Evolutionary conservation across 2,797 vertebrate genomes (phyloP), one percentile per base, ranked within the genome.

Genomic region (Clarias platycephalus): DNA sequence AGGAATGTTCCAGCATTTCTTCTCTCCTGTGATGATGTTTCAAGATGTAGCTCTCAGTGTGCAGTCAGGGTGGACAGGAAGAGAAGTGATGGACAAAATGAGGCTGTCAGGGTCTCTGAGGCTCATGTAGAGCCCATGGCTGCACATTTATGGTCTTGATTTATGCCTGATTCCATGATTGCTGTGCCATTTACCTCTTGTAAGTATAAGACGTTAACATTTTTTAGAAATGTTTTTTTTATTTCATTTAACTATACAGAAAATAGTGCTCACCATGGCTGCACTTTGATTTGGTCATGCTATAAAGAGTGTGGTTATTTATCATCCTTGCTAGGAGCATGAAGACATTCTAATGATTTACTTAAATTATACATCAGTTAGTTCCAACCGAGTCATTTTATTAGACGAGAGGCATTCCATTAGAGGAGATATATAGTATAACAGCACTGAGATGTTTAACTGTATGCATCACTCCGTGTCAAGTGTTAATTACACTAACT

Each of bases 1-100:
- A 83, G 91, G 92, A 94, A 94, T 94, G 93, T 94, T 93, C 92
- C 91, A 93, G 93, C 31, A 90, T 87, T 89, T 90, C 91, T 85
- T 85, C 24, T 60, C 7, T 74, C 49, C 71, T 74, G n/a, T 74
- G 82, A 84, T 86, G 80, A 84, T 89, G 84, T 86, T 88, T 87
- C 83, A 84, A 79, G 34, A 83, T 87, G 67, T 81, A 53, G 74
- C n/a, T 71, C 34, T 81, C 70, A 71, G 62, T 28, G 24, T 64
- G 34, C 26, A 58, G 20, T 83, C 31, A 40, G 74, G 72, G 55
- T 22, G 77, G 82, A 44, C 74, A 79, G 75, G 84, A 88, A 78
- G 78, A 57, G 75, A 58, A 37, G 63, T 81, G 63, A 80, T 71
- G 80, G 84, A 60, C 60, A 78, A 40, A 44, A 80, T 84, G 64